Base-by-base conservation (phyloP, 2,888 invertebrate species). In the Ophioninae sp. region DNA sequence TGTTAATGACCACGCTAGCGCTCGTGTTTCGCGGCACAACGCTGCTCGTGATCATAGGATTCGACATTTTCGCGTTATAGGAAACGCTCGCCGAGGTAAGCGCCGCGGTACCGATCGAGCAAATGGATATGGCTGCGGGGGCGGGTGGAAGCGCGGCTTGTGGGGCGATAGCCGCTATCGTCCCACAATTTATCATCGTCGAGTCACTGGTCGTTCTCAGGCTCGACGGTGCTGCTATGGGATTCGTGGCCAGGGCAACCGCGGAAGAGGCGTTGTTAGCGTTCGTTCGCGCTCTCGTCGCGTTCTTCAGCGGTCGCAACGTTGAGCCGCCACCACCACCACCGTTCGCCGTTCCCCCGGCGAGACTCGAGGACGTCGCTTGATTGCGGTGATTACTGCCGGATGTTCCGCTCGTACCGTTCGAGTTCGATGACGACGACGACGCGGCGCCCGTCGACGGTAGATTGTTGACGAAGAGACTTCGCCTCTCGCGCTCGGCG, bases 381-480 rank as follows among this genome's bases (percentile, higher is more conserved):
- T 51, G 51, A 51, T 51, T 51, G 51, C 51, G 51, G 17, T 51
- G 51, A 51, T 51, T 51, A 51, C 51, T 3, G 51, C 5, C 51
- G 51, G 51, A 51, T 5, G 51, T 51, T 2, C 51, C 51, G 51
- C 51, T 51, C 51, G 51, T 51, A 51, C 17, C 51, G 51, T 51
- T 51, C 0, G 51, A 51, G 86, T 85, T 85, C 77, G 89, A 41
- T 17, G 87, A 86, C n/a, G 91, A 76, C 10, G n/a, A 44, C 10
- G 75, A 76, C 65, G 88, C 80, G n/a, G 93, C 93, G 69, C 94
- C 94, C 59, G 94, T 94, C 83, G 95, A 94, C 87, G 96, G 96
- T 93, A 97, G 95, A 93, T 97, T 97, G 94, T 97, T 97, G 87
- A 97, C 96, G 93, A 97, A 97, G 69, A 96, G 96, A 92, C 96